A percentile compares a stretch with the other conserved stretches of the same genome.
These are phyloP conservation scores for Teleopsis dalmanni DNA, from an alignment of 1,140 invertebrate genomes.

Conservation along the genomic window DNA sequence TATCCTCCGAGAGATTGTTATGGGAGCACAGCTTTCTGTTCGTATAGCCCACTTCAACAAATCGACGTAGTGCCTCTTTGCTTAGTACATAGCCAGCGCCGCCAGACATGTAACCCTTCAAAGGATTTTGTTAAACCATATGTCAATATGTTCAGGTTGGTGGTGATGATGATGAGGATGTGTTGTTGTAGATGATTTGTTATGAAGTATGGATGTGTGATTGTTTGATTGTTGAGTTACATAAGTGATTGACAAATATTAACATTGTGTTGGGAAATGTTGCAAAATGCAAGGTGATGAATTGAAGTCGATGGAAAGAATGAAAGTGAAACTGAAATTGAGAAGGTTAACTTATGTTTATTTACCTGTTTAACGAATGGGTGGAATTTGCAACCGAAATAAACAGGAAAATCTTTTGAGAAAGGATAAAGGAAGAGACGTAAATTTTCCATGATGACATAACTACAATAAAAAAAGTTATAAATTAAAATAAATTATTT, in stretches of 20 bases:
- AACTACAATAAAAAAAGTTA: slow-evolving; percentile 17
- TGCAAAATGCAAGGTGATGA: no score
- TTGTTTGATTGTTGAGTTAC: no score
- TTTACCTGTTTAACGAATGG: slow-evolving; percentile 60
- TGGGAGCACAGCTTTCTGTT: slow-evolving; percentile 62
- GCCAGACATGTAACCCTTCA: slow-evolving; percentile 94
- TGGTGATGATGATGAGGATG: no score
- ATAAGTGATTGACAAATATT: no score
- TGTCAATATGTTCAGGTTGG: not conserved
- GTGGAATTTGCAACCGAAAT: slow-evolving; percentile 84
- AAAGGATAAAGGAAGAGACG: slow-evolving; percentile 76
- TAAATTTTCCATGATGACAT: slow-evolving; percentile 85
- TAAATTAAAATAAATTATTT: not conserved
- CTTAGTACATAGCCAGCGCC: slow-evolving; percentile 90
- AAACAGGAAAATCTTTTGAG: slow-evolving; percentile 62
- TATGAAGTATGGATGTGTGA: no score
- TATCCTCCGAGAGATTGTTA: slow-evolving; percentile 71
- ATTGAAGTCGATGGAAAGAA: not conserved
- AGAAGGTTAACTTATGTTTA: not conserved
- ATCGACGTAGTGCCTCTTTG: slow-evolving; percentile 61
- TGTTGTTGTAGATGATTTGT: no score
- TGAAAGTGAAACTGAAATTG: not conserved
- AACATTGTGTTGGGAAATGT: no score
- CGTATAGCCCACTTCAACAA: slow-evolving; percentile 63
- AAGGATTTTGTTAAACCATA: not conserved